A percentile compares a stretch with the other conserved stretches of the same genome.
Conservation (phyloP, 2,888 invertebrate genomes). For the Cephus sareptanus region DNA sequence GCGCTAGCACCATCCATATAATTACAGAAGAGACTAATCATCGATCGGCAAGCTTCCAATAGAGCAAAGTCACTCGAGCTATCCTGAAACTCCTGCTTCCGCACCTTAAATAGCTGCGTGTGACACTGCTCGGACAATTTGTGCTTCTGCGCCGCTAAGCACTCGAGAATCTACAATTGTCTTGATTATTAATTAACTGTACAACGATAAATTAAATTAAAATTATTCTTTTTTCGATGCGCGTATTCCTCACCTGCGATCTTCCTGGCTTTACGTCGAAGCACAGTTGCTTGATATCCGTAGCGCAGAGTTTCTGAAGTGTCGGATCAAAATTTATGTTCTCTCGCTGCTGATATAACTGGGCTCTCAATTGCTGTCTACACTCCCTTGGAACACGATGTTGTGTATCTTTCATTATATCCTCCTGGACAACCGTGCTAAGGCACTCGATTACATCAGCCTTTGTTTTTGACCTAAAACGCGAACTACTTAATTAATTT, state of each 20-base stretch:
- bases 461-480: constrained; percentile 79
- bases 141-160: constrained; percentile 72
- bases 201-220: too few relatives aligned
- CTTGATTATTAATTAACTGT: too few relatives aligned
- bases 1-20: constrained; percentile 74
- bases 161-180: constrained; percentile 79
- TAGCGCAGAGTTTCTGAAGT: constrained; percentile 83
- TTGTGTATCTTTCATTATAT: constrained; percentile 78
- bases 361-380: constrained; percentile 89
- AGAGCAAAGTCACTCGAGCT: constrained; percentile 89
- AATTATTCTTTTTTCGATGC: background rate
- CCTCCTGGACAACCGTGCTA: constrained; percentile 91
- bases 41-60: constrained; percentile 84
- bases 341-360: constrained; percentile 92
- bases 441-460: constrained; percentile 86
- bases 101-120: constrained; percentile 84
- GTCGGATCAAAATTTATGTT: constrained; percentile 87
- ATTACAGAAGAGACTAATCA: constrained; percentile 88
- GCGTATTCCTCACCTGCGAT: constrained; percentile 64
- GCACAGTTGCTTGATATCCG: constrained; percentile 83
- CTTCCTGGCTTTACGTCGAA: constrained; percentile 76
- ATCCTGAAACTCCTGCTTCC: constrained; percentile 87
- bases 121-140: constrained; percentile 79
- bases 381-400: constrained; percentile 89
- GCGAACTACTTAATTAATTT: constrained; percentile 40